Percentiles rank a stretch among this genome's conserved stretches.
phyloP scores from a whole-genome alignment of 53 echinoderm and acorn worm genomes.

The Apostichopus leukothele region DNA sequence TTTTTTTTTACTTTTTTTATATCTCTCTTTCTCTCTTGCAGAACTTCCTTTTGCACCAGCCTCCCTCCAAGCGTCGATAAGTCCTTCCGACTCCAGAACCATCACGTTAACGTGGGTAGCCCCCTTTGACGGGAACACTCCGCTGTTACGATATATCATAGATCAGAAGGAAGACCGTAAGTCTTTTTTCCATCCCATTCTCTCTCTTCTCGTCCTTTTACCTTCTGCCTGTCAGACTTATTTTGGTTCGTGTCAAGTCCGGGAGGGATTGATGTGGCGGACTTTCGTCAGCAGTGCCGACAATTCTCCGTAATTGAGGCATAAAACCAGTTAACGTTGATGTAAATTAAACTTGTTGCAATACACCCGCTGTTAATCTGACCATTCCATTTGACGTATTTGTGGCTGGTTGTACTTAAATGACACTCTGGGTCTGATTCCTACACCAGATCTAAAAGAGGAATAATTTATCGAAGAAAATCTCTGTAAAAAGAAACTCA shows the following conservation, averaged over 20 bases:
- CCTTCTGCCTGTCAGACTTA: conserved; percentile 1
- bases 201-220: neutral
- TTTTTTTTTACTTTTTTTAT: neutral
- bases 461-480: too few species aligned
- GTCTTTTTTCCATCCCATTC: conserved; percentile 5
- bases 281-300: neutral
- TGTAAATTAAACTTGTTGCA: conserved; percentile 6
- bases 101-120: conserved; percentile 79
- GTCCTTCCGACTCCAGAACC: conserved; percentile 61
- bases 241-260: conserved; percentile 26
- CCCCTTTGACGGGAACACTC: conserved; percentile 83
- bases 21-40: conserved; percentile 29
- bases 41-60: conserved; percentile 77
- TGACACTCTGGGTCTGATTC: too few species aligned
- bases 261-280: conserved; percentile 8
- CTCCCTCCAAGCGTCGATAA: conserved; percentile 60
- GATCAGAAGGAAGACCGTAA: conserved; percentile 93
- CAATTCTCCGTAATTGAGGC: neutral
- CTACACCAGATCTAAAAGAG: too few species aligned
- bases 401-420: too few species aligned
- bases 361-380: neutral
- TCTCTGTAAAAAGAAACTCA: too few species aligned
- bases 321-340: conserved; percentile 3
- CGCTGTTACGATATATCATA: conserved; percentile 86
- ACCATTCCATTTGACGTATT: neutral